These are phyloP conservation scores for Danio kyathit DNA, from an alignment of 2,797 vertebrate genomes.

Conservation along the genomic window DNA sequence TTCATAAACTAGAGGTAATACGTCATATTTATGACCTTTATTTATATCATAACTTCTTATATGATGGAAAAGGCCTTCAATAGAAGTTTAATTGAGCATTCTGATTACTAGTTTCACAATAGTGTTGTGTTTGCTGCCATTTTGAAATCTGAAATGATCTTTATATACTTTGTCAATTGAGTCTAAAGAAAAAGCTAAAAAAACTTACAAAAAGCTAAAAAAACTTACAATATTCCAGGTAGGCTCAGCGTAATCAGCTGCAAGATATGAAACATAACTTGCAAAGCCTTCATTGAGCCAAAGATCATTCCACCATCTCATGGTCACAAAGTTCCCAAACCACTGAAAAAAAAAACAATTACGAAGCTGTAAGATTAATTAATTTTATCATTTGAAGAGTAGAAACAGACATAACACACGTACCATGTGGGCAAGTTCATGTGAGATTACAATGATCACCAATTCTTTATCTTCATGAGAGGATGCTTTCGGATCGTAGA, in stretches of 20 bases:
- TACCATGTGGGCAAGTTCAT: constrained; percentile 96
- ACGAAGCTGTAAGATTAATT: background rate
- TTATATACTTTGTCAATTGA: background rate
- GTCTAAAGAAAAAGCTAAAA: too few species aligned
- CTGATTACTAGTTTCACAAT: background rate
- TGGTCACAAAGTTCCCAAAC: constrained; percentile 96
- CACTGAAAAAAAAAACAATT: constrained; percentile 77
- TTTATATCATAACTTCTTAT: too few species aligned
- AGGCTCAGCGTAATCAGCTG: constrained; percentile 77
- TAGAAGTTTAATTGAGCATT: background rate
- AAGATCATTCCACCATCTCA: constrained; percentile 94
- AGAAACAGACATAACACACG: background rate
- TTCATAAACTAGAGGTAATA: too few species aligned
- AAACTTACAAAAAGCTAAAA: too few species aligned
- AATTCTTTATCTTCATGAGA: constrained; percentile 88
- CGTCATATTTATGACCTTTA: too few species aligned
- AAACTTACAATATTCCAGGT: constrained; percentile 87
- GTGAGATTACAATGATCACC: constrained; percentile 84
- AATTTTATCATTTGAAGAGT: background rate
- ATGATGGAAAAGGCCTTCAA: background rate
- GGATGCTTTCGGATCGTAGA: constrained; percentile 76
- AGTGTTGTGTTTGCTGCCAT: background rate
- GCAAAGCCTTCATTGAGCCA: constrained; percentile 98
- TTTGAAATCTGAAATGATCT: background rate
- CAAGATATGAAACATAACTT: constrained; percentile 91